Base-by-base conservation (phyloP, 64 coral and sea anemone genomes). In the Hydrozoanthus tunicans region DNA sequence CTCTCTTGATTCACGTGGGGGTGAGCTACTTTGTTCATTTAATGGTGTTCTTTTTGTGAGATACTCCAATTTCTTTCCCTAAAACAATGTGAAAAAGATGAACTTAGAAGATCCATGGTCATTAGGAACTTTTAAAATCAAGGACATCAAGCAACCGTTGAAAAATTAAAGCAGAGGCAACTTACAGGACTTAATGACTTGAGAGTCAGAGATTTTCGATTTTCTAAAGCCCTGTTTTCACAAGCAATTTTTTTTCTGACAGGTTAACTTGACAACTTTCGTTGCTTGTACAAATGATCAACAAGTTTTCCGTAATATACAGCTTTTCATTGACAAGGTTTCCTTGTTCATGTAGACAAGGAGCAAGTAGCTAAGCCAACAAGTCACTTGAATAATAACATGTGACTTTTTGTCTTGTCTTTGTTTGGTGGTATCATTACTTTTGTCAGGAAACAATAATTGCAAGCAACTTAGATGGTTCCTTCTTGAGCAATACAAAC, bases 1-100 rank as follows among this genome's bases (percentile, higher is more conserved):
- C 26, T 95, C 90, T 57, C 69, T 95, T 3, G 94, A 83, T 9
- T 89, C 77, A 77, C 82, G 76, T 14, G 54, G 20, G 79, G 32
- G 53, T 91, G 68, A 82, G 53, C 14, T 20, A 73, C 53, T 72
- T 69, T 14, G 5, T 5, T 6, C 4, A 15, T 63, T 43, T 0
- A 23, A 2, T 73, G 51, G 51, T 73, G 7, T 51, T 73, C 71
- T 73, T 73, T 51, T 73, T 73, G 71, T 32, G 51, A 73, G 51
- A 73, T 71, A 71, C 27, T 70, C 17, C 20, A 71, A n/a, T 24
- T 24, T 20, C 20, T 71, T 71, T 71, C 68, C 68, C 24, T 71
- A 8, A 25, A 71, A 73, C 25, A 73, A 73, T 7, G 51, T 43
- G 71, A 20, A 73, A 73, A 73, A 73, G 4, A 73, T 3, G 51